phyloP scores from a whole-genome alignment of 2,888 invertebrate species.

The Lepidocyrtoides sp. region DNA sequence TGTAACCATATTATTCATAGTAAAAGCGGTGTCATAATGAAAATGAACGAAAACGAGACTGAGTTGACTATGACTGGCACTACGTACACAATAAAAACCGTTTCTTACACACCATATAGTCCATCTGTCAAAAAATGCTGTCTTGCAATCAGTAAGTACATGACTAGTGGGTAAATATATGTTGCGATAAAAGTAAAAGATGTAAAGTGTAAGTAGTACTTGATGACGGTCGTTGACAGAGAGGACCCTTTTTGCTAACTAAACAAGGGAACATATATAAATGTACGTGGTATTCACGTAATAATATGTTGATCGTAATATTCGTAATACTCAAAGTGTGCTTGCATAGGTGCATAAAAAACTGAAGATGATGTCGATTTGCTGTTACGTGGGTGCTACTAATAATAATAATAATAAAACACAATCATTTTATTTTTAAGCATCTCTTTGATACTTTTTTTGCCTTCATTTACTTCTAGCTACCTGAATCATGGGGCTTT shows the following conservation, averaged over 20 bases:
- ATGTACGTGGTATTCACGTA: neutral
- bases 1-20: neutral
- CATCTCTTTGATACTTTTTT: slow-evolving; percentile 57
- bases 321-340: neutral
- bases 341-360: slow-evolving; percentile 30
- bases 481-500: neutral
- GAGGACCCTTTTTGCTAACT: slow-evolving; percentile 49
- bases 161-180: slow-evolving; percentile 44
- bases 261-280: slow-evolving; percentile 41
- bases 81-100: neutral
- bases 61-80: neutral
- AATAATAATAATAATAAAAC: neutral
- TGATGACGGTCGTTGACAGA: slow-evolving; percentile 74
- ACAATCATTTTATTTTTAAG: neutral
- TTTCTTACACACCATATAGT: neutral
- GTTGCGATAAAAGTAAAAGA: neutral
- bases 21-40: neutral
- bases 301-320: neutral
- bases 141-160: slow-evolving; percentile 11
- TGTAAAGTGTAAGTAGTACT: slow-evolving; percentile 55
- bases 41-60: neutral
- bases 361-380: slow-evolving; percentile 31
- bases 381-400: slow-evolving; percentile 45
- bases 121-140: slow-evolving; percentile 29
- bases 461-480: slow-evolving; percentile 64